A percentile compares a stretch with the other conserved stretches of the same genome.
These are phyloP conservation scores for Sceloporus tristichus DNA, from an alignment of 2,113 vertebrate species.

Conservation along the genomic window DNA sequence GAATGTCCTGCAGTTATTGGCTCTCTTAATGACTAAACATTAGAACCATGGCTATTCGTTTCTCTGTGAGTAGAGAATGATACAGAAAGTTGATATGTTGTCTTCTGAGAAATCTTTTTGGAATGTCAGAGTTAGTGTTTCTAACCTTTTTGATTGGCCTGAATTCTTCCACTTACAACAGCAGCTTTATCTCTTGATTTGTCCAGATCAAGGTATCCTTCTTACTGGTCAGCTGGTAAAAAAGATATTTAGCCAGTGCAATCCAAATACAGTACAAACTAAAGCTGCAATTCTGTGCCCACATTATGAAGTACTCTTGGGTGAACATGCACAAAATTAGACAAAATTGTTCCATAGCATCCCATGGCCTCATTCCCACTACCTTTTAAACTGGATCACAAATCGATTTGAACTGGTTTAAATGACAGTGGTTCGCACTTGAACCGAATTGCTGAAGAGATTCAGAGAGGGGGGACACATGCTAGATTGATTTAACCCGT, in stretches of 20 bases:
- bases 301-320: no score
- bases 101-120: background rate
- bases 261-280: no score
- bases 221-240: background rate
- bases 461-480: no score
- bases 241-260: background rate
- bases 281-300: no score
- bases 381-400: no score
- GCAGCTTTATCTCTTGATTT: background rate
- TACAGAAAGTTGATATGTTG: background rate
- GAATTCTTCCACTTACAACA: background rate
- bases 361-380: background rate
- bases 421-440: no score
- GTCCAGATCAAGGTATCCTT: no score
- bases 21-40: background rate
- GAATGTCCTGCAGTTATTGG: slow-evolving; percentile 24
- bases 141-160: background rate
- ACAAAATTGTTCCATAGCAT: background rate
- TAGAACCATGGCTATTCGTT: background rate
- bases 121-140: background rate
- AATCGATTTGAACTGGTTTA: no score
- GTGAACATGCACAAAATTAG: background rate
- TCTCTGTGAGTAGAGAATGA: accelerated
- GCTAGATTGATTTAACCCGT: no score
- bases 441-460: no score